A percentile compares a stretch with the other conserved stretches of the same genome.
phyloP scores from a whole-genome alignment of 2,113 vertebrate species.

The Zosterops japonicus region DNA sequence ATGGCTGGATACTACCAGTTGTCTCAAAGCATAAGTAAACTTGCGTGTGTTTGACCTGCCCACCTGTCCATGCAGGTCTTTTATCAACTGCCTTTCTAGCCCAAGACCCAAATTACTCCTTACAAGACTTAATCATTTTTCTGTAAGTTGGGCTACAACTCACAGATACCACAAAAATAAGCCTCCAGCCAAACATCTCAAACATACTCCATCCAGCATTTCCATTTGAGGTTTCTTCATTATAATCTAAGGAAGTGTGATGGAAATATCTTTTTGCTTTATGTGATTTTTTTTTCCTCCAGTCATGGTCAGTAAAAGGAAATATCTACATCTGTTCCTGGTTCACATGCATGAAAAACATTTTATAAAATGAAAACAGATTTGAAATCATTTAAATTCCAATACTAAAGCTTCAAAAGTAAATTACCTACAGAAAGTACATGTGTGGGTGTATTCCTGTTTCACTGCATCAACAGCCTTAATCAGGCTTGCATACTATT shows the following conservation, averaged over 20 bases:
- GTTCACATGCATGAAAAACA: conserved; percentile 29
- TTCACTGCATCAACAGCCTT: conserved; percentile 19
- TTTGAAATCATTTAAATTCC: conserved; percentile 46
- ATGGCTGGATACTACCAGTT: not conserved
- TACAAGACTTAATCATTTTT: not conserved
- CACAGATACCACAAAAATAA: not conserved
- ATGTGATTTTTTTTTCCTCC: not conserved
- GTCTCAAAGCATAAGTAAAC: not conserved
- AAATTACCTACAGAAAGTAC: conserved; percentile 65
- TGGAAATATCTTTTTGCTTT: not conserved
- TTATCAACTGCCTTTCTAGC: not conserved
- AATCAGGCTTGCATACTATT: conserved; percentile 42
- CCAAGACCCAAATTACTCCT: not conserved
- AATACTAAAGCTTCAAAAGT: conserved; percentile 48
- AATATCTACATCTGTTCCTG: conserved; percentile 26
- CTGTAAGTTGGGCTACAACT: not conserved
- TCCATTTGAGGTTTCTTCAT: not conserved
- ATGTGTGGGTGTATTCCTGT: conserved; percentile 18
- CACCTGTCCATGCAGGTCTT: not conserved
- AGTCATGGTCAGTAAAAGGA: conserved; percentile 28
- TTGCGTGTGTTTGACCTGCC: not conserved
- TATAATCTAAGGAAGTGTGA: not conserved
- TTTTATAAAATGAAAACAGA: conserved; percentile 46
- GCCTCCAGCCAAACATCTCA: not conserved
- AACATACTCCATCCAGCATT: not conserved